phyloP scores from a whole-genome alignment of 2,888 invertebrate genomes.

The Hemithea aestivaria region DNA sequence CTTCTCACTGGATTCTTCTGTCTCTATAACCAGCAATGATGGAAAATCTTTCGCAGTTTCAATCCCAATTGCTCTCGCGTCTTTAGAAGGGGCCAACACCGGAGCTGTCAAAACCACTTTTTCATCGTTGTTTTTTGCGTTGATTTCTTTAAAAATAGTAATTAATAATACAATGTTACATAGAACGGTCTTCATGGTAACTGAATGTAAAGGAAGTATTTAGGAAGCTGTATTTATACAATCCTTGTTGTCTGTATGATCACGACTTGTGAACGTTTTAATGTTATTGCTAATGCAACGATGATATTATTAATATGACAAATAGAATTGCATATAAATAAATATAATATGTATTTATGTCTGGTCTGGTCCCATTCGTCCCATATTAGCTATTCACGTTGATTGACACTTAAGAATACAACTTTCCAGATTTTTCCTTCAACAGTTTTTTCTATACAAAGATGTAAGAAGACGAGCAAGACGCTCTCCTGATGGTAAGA shows the following conservation, averaged over 20 bases:
- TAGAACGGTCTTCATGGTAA: constrained; percentile 43
- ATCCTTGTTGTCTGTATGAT: constrained; percentile 44
- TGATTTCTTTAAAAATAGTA: constrained; percentile 4
- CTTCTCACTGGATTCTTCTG: constrained; percentile 15
- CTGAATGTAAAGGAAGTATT: constrained; percentile 42
- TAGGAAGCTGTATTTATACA: constrained; percentile 59
- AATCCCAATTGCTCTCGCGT: constrained; percentile 35
- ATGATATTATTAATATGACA: too few species aligned
- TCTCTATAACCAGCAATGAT: constrained; percentile 47
- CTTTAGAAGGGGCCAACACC: constrained; percentile 48
- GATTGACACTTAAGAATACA: too few species aligned
- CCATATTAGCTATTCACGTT: too few species aligned
- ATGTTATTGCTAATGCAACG: neutral
- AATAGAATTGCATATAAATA: too few species aligned
- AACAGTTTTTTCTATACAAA: too few species aligned
- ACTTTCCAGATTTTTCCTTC: too few species aligned
- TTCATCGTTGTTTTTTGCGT: neutral
- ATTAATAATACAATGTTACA: constrained; percentile 20
- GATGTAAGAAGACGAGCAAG: too few species aligned
- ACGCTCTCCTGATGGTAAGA: too few species aligned
- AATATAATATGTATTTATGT: too few species aligned
- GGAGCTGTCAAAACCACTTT: constrained; percentile 32
- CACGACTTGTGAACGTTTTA: constrained; percentile 40
- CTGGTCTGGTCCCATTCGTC: too few species aligned
- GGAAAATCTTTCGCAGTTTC: constrained; percentile 67